Percentiles rank a stretch among this genome's conserved stretches.
These are phyloP conservation scores for Microctenopoma stevenorrisi DNA, from an alignment of 2,797 vertebrate species.

Conservation along the genomic window DNA sequence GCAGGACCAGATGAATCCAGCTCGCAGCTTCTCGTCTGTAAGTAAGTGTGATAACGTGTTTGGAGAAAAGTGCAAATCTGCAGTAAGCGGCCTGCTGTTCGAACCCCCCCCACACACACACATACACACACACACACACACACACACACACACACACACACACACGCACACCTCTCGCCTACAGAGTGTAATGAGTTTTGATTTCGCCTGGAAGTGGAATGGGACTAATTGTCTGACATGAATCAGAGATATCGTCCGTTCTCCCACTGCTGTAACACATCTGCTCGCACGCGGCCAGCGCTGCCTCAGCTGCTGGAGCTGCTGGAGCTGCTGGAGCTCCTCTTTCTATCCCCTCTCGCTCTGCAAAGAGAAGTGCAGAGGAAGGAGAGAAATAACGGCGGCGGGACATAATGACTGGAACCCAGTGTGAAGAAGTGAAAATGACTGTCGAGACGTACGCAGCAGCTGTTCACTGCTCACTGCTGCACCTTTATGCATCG, in stretches of 20 bases:
- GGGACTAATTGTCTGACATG: slow-evolving; percentile 54
- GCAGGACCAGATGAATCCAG: slow-evolving; percentile 12
- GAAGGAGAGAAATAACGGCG: slow-evolving; percentile 53
- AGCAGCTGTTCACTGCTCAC: too few species aligned
- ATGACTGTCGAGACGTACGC: too few species aligned
- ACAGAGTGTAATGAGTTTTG: slow-evolving; percentile 42
- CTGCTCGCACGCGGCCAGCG: slow-evolving; percentile 30
- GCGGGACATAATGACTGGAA: slow-evolving; percentile 48
- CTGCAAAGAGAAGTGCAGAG: slow-evolving; percentile 48
- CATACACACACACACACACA: too few species aligned
- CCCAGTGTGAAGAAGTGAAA: slow-evolving; percentile 14
- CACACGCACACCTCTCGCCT: slow-evolving; percentile 5
- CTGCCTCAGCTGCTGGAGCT: too few species aligned
- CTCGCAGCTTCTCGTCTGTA: slow-evolving; percentile 21
- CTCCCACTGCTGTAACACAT: slow-evolving; percentile 22
- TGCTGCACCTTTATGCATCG: too few species aligned
- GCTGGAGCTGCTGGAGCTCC: too few species aligned
- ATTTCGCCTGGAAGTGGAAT: slow-evolving; percentile 28
- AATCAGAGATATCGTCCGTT: slow-evolving; percentile 31
- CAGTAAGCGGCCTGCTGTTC: slow-evolving; percentile 20
- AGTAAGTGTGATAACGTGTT: slow-evolving; percentile 35
- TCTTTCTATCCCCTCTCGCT: too few species aligned
- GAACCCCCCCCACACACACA: too few species aligned
- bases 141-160: too few species aligned
- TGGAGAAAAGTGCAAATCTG: slow-evolving; percentile 39